These are phyloP conservation scores for Hemicrepidius hirtus DNA, from an alignment of 2,888 invertebrate species.

Conservation along the genomic window DNA sequence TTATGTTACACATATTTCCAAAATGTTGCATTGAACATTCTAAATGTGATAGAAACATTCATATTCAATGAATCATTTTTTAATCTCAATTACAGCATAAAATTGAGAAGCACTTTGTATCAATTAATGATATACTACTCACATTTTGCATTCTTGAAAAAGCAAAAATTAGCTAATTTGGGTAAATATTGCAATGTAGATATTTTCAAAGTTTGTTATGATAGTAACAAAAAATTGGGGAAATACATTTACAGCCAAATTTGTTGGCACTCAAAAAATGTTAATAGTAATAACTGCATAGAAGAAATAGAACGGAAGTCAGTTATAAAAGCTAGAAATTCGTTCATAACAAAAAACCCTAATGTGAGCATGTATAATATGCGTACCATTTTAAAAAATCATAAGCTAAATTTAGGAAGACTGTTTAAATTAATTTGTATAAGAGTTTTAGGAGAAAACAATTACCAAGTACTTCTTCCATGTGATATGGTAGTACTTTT, in stretches of 20 bases:
- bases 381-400: slow-evolving; percentile 2
- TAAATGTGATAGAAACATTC: slow-evolving; percentile 14
- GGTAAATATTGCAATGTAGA: slow-evolving; percentile 5
- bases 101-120: not conserved
- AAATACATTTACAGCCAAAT: not conserved
- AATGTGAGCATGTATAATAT: not conserved
- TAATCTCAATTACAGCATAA: not conserved
- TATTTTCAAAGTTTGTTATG: not conserved
- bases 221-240: not conserved
- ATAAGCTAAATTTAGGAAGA: slow-evolving; percentile 23
- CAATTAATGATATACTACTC: not conserved
- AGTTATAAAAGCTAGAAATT: slow-evolving; percentile 4
- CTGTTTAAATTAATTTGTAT: slow-evolving; percentile 22
- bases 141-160: slow-evolving; percentile 18
- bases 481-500: slow-evolving; percentile 45
- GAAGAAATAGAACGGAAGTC: not conserved
- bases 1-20: slow-evolving; percentile 52
- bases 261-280: not conserved
- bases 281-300: slow-evolving; percentile 8
- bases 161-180: slow-evolving; percentile 24
- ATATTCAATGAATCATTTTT: slow-evolving; percentile 4
- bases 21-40: slow-evolving; percentile 24
- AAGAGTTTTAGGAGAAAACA: slow-evolving; percentile 25
- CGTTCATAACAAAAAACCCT: slow-evolving; percentile 5
- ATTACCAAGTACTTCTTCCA: slow-evolving; percentile 30